Evolutionary conservation across 2,888 invertebrate genomes (phyloP).

Genomic region (Folsomia candida): DNA sequence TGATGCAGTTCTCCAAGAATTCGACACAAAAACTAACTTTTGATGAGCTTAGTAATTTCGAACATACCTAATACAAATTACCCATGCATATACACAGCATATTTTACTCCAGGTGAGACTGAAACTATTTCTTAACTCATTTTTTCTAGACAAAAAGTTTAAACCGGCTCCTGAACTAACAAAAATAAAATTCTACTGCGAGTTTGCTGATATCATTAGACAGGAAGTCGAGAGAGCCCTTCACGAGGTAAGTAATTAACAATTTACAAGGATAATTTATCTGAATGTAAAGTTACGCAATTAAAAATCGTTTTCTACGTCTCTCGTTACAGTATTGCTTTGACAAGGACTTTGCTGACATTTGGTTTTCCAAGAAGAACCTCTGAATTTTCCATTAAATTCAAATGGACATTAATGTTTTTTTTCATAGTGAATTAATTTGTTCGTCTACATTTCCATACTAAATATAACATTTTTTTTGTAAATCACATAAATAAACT

Average conservation of each 20-base stretch:
- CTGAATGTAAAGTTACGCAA: background rate
- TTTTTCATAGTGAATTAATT: too few species aligned
- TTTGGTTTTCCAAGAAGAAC: slow-evolving; percentile 2
- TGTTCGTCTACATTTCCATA: background rate
- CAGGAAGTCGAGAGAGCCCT: slow-evolving; percentile 23
- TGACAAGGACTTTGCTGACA: slow-evolving; percentile 25
- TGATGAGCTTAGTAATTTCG: slow-evolving; percentile 14
- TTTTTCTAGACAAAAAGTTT: slow-evolving; percentile 23
- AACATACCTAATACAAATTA: background rate
- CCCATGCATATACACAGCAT: background rate
- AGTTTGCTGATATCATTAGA: slow-evolving; percentile 12
- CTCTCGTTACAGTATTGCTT: slow-evolving; percentile 31
- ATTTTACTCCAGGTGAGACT: too few species aligned
- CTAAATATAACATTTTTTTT: too few species aligned
- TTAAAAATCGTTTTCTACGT: too few species aligned
- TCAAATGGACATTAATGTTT: too few species aligned
- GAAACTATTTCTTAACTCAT: background rate
- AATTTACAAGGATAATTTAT: background rate
- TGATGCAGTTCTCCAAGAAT: background rate
- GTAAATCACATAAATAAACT: background rate
- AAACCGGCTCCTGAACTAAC: slow-evolving; percentile 13
- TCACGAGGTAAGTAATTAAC: slow-evolving; percentile 19
- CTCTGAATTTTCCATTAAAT: too few species aligned
- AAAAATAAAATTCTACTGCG: slow-evolving; percentile 21
- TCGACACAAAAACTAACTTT: slow-evolving; percentile 9